A percentile compares a stretch with the other conserved stretches of the same genome.
Evolutionary conservation across 1,140 invertebrate genomes (phyloP).

Genomic region (Arctopsyche grandis): DNA sequence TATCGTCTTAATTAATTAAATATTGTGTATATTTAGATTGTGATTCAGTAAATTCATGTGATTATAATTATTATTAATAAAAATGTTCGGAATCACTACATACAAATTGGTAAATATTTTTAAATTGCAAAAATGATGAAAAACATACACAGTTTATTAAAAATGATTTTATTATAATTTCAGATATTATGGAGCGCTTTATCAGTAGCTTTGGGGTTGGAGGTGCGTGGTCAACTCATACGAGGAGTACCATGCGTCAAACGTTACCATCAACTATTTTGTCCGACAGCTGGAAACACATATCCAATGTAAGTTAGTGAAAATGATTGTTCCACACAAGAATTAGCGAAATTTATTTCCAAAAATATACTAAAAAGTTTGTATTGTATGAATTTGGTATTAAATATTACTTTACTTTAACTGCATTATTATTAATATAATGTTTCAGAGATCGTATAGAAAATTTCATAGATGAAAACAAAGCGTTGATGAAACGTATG

Average conservation of each 20-base stretch:
- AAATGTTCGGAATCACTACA: slow-evolving; percentile 1
- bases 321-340: too few relatives aligned
- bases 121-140: not conserved
- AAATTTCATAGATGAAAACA: slow-evolving; percentile 92
- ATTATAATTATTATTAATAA: not conserved
- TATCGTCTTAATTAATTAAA: too few relatives aligned
- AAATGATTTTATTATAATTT: slow-evolving; percentile 56
- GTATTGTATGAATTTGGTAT: too few relatives aligned
- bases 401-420: too few relatives aligned
- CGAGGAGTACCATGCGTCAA: slow-evolving; percentile 89
- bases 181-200: slow-evolving; percentile 91
- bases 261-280: slow-evolving; percentile 87
- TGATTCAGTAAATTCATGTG: not conserved
- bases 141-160: not conserved
- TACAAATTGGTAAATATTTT: slow-evolving; percentile 16
- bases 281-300: slow-evolving; percentile 87
- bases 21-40: too few relatives aligned
- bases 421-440: too few relatives aligned
- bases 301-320: slow-evolving; percentile 84
- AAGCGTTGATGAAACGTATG: slow-evolving; percentile 91
- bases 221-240: slow-evolving; percentile 85
- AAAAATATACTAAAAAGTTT: too few relatives aligned
- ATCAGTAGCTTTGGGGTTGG: slow-evolving; percentile 84
- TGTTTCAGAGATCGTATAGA: slow-evolving; percentile 86
- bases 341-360: too few relatives aligned